Evolutionary conservation across 2,888 invertebrate species (phyloP).

Genomic region (Poecilobothrus nobilitatus): DNA sequence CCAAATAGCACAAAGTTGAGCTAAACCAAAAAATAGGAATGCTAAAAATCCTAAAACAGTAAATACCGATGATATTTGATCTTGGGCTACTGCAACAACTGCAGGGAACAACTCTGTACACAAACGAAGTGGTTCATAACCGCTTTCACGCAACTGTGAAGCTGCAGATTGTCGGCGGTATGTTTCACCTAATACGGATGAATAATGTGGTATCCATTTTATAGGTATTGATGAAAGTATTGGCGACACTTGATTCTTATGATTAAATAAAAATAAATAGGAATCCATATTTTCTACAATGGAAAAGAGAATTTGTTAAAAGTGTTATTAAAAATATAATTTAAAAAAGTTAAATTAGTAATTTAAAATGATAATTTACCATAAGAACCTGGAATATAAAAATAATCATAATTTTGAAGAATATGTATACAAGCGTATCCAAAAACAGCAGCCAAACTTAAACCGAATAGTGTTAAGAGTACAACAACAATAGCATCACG

Average conservation of each 20-base stretch:
- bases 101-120: slow-evolving; percentile 88
- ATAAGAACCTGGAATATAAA: slow-evolving; percentile 74
- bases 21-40: slow-evolving; percentile 76
- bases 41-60: slow-evolving; percentile 77
- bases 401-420: slow-evolving; percentile 62
- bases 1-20: slow-evolving; percentile 85
- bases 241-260: slow-evolving; percentile 53
- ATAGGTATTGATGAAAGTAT: slow-evolving; percentile 47
- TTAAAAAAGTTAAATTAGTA: slow-evolving; percentile 10
- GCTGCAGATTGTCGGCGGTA: slow-evolving; percentile 32
- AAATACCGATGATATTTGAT: slow-evolving; percentile 78
- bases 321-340: slow-evolving; percentile 8
- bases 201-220: slow-evolving; percentile 39
- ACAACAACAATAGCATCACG: slow-evolving; percentile 60
- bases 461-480: slow-evolving; percentile 62
- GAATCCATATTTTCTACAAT: slow-evolving; percentile 61
- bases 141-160: slow-evolving; percentile 52
- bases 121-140: slow-evolving; percentile 74
- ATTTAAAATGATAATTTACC: slow-evolving; percentile 50
- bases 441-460: slow-evolving; percentile 67
- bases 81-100: slow-evolving; percentile 64
- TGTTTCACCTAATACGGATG: slow-evolving; percentile 40
- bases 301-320: slow-evolving; percentile 17
- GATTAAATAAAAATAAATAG: slow-evolving; percentile 59
- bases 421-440: slow-evolving; percentile 78